Percentiles rank a stretch among this genome's conserved stretches.
phyloP scores from a whole-genome alignment of 2,888 invertebrate genomes.

The Catocala nupta region DNA sequence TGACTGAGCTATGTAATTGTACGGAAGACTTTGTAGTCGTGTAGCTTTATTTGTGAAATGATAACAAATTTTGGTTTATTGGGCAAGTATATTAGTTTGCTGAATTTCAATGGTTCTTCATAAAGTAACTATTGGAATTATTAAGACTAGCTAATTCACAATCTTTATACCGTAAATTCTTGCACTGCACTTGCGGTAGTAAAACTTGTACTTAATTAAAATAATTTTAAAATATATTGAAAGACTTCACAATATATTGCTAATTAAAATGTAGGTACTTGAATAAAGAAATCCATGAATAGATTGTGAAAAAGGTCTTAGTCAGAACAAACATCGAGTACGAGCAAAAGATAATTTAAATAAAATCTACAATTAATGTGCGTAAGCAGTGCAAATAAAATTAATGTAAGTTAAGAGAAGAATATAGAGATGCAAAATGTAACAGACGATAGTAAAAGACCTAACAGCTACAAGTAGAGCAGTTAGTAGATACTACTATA shows the following conservation, averaged over 20 bases:
- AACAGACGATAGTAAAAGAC: slow-evolving; percentile 46
- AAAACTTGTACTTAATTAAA: too few species aligned
- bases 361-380: slow-evolving; percentile 66
- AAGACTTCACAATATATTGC: too few species aligned
- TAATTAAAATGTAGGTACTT: too few species aligned
- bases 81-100: slow-evolving; percentile 37
- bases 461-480: slow-evolving; percentile 50
- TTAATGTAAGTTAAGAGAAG: slow-evolving; percentile 45
- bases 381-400: slow-evolving; percentile 80
- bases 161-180: slow-evolving; percentile 22
- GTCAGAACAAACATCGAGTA: slow-evolving; percentile 47
- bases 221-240: too few species aligned
- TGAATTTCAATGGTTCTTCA: slow-evolving; percentile 32
- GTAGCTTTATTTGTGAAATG: slow-evolving; percentile 37
- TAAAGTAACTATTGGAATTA: slow-evolving; percentile 26
- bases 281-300: too few species aligned
- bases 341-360: slow-evolving; percentile 61
- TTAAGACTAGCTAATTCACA: slow-evolving; percentile 36
- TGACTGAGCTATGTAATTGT: slow-evolving; percentile 20
- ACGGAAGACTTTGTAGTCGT: slow-evolving; percentile 17
- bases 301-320: slow-evolving; percentile 37
- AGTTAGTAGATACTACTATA: slow-evolving; percentile 49
- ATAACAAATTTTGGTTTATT: slow-evolving; percentile 46
- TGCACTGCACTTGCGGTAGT: slow-evolving; percentile 6
- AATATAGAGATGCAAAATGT: slow-evolving; percentile 51